Evolutionary conservation across 2,888 invertebrate species (phyloP), one percentile per base, ranked within the genome.

Genomic region (Rhamnusium bicolor): DNA sequence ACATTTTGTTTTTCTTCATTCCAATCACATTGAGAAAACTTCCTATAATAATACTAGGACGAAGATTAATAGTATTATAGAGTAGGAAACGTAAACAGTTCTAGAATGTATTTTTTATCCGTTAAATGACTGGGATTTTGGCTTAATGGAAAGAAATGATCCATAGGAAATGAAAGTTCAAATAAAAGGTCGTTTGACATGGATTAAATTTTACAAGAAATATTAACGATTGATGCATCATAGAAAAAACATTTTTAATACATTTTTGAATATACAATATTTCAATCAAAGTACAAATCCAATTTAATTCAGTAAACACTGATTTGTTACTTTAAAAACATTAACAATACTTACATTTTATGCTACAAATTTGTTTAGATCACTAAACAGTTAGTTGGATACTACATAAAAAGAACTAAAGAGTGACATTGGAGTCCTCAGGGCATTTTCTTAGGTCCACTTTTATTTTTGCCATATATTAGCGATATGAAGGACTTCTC

Each of bases 1-100:
- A 61, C 24, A 61, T 47, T 61, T 46, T 61, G 61, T 61, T 61
- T 61, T 61, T 19, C 61, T 61, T 14, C 21, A 1, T 61, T 61
- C 46, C 46, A 61, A 61, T 46, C 21, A 46, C 46, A 40, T 58
- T n/a, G 49, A 0, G 12, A 24, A 40, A 18, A 61, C 61, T 46
- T 18, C 40, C 46, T 21, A 4, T 46, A 18, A 21, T 61, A 61
- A 61, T 61, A n/a, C n/a, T n/a, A 46, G 10, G 61, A 61, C 14
- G 10, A 6, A 40, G 61, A 61, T 61, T 61, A 40, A 19, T 40
- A 40, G 60, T 18, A 46, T 46, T 27, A 29, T 24, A 61, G n/a
- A 61, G 46, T 16, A 46, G 46, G 46, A 21, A n/a, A 46, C 21
- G 18, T 24, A 61, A 61, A 21, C 61, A 61, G 40, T 14, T 61